These are phyloP conservation scores for Callimorpha dominula DNA, from an alignment of 2,888 invertebrate species.

Conservation along the genomic window DNA sequence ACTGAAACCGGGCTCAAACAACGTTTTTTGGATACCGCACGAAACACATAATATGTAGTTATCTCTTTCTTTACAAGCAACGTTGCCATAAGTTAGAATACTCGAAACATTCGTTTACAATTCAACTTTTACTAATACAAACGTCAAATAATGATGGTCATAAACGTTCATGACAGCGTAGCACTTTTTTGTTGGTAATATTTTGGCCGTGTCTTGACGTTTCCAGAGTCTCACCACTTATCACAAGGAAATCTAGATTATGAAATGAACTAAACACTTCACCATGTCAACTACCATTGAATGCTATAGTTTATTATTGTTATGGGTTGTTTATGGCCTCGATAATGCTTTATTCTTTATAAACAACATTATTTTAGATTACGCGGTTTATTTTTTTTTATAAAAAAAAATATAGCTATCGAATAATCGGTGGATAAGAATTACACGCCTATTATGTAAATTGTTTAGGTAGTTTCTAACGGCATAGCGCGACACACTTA, in stretches of 20 bases:
- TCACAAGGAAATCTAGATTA: neutral
- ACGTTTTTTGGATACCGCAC: neutral
- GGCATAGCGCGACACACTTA: conserved; percentile 3
- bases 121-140: neutral
- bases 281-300: neutral
- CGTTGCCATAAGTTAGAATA: neutral
- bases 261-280: neutral
- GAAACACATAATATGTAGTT: neutral
- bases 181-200: neutral
- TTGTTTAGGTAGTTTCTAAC: conserved; percentile 13
- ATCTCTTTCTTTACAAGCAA: neutral
- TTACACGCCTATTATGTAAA: conserved; percentile 13
- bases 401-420: conserved; percentile 6
- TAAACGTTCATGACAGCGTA: neutral
- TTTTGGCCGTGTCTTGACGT: neutral
- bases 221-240: neutral
- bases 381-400: conserved; percentile 7
- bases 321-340: conserved; percentile 1
- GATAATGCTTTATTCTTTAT: conserved; percentile 1
- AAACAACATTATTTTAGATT: conserved; percentile 11
- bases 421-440: conserved; percentile 6
- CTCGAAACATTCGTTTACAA: neutral
- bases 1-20: neutral
- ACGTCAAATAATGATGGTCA: neutral
- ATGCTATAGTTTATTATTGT: neutral